Evolutionary conservation across 1,140 invertebrate genomes (phyloP).

Genomic region (Lanistes nyassanus): DNA sequence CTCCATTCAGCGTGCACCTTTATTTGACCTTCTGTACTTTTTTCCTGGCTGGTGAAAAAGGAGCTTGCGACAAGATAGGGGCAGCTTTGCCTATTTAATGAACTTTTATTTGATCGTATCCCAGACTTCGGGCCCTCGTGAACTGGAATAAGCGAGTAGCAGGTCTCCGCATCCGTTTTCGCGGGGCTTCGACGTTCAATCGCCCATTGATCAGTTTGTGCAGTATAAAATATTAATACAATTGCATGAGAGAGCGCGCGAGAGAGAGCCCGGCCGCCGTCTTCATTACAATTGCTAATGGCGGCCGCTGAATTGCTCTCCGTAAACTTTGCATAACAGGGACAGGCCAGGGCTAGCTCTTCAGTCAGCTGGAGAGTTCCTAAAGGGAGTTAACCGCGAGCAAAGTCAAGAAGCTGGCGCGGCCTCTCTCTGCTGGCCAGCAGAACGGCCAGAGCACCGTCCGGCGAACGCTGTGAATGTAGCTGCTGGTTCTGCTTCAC

Average conservation of each 20-base stretch:
- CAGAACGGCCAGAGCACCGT: too few relatives aligned
- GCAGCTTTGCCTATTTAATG: not conserved
- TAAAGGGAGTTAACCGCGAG: not conserved
- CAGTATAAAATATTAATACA: conserved; percentile 43
- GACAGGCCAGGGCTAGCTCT: conserved; percentile 12
- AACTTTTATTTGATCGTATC: not conserved
- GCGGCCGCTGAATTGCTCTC: conserved; percentile 21
- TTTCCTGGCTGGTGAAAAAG: not conserved
- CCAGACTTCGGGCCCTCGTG: not conserved
- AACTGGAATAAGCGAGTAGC: not conserved
- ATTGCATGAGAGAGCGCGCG: conserved; percentile 32
- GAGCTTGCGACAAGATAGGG: not conserved
- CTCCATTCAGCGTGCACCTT: too few relatives aligned
- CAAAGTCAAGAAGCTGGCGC: not conserved
- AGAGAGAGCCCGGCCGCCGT: conserved; percentile 3
- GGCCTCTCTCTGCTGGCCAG: too few relatives aligned
- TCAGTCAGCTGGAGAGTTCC: conserved; percentile 5
- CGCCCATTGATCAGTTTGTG: conserved; percentile 32
- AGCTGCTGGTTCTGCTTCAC: too few relatives aligned
- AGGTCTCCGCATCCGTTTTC: not conserved
- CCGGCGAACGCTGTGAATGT: too few relatives aligned
- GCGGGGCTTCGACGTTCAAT: not conserved
- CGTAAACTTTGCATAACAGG: conserved; percentile 38
- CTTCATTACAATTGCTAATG: conserved; percentile 44
- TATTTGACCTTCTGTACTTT: not conserved